A percentile compares a stretch with the other conserved stretches of the same genome.
These are phyloP conservation scores for Zygogramma bicolorata DNA, from an alignment of 2,888 invertebrate species.

Conservation along the genomic window DNA sequence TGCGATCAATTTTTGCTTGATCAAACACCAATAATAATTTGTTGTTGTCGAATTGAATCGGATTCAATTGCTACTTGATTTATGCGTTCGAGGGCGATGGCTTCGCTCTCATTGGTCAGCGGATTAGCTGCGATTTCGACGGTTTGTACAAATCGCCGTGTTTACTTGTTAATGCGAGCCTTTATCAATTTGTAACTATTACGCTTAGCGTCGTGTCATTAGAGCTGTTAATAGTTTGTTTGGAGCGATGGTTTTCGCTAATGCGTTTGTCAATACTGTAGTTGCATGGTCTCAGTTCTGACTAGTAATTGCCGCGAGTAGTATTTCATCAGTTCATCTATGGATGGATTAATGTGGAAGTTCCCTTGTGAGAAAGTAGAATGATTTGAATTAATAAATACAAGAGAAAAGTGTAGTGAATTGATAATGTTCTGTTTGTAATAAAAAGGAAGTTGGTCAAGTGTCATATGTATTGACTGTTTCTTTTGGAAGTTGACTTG, in stretches of 20 bases:
- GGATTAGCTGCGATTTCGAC: constrained; percentile 44
- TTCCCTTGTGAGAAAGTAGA: no score
- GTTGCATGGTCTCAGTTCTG: constrained; percentile 53
- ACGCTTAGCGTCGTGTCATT: constrained; percentile 58
- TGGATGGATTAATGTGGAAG: no score
- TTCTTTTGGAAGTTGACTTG: no score
- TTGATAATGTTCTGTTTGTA: no score
- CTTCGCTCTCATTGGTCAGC: constrained; percentile 48
- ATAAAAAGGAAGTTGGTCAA: no score
- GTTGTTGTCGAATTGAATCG: constrained; percentile 59
- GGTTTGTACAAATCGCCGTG: constrained; percentile 51
- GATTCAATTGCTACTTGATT: constrained; percentile 61
- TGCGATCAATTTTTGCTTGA: constrained; percentile 32
- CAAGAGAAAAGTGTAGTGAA: no score
- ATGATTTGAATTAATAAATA: no score
- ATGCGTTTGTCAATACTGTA: constrained; percentile 53
- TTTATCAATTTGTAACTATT: constrained; percentile 64
- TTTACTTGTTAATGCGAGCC: constrained; percentile 57
- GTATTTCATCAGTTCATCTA: no score
- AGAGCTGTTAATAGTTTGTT: constrained; percentile 56
- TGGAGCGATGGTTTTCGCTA: constrained; percentile 39
- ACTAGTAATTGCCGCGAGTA: no score
- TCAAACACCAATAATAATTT: constrained; percentile 48
- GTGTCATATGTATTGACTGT: no score
- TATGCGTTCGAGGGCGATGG: constrained; percentile 46